These are phyloP conservation scores for Phrixothrix hirtus DNA, from an alignment of 2,888 invertebrate genomes.

Conservation along the genomic window DNA sequence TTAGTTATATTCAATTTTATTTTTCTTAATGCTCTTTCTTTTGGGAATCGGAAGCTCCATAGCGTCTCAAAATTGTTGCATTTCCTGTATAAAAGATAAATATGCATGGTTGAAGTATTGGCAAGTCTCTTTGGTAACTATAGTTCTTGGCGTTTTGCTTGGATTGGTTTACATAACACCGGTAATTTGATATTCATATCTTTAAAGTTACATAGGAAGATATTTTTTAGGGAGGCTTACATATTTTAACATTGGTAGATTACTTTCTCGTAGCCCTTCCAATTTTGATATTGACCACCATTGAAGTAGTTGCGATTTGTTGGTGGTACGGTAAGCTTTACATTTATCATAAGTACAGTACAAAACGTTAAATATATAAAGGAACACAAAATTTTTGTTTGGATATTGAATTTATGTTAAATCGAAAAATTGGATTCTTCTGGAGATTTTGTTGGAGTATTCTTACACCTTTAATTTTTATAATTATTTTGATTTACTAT, in stretches of 20 bases:
- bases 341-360: not conserved
- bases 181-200: conserved; percentile 55
- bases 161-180: conserved; percentile 79
- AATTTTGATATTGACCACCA: conserved; percentile 61
- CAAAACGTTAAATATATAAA: conserved; percentile 36
- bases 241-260: conserved; percentile 63
- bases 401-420: conserved; percentile 82
- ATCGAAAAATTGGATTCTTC: conserved; percentile 68
- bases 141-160: conserved; percentile 61
- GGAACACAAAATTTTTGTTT: conserved; percentile 67
- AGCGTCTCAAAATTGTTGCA: conserved; percentile 69
- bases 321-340: conserved; percentile 64
- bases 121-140: conserved; percentile 59
- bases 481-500: conserved; percentile 72
- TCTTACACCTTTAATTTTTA: conserved; percentile 72
- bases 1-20: conserved; percentile 74
- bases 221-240: conserved; percentile 62
- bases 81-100: conserved; percentile 70
- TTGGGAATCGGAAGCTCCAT: conserved; percentile 79
- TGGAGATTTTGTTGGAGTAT: conserved; percentile 82
- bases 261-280: conserved; percentile 65
- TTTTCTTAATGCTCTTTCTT: conserved; percentile 81
- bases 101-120: conserved; percentile 65
- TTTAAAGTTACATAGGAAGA: not conserved
- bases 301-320: conserved; percentile 61